A percentile compares a stretch with the other conserved stretches of the same genome.
These are phyloP conservation scores for Myodes glareolus DNA, from an alignment of 2,113 vertebrate species.

Conservation along the genomic window DNA sequence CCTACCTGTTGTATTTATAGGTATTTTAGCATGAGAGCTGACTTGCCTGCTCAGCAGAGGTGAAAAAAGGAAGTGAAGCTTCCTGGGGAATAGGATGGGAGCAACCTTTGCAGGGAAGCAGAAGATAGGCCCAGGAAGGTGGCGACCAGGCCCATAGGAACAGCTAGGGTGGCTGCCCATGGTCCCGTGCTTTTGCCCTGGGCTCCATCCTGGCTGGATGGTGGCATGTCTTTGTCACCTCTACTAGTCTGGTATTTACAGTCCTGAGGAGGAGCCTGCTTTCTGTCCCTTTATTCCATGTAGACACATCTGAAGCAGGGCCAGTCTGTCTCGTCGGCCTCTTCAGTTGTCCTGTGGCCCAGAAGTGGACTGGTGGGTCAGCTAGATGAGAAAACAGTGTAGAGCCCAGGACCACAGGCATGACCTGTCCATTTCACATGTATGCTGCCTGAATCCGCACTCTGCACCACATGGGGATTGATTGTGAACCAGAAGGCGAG, in stretches of 20 bases:
- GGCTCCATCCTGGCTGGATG: too few relatives aligned
- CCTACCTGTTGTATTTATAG: accelerated
- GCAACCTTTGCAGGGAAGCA: neutral
- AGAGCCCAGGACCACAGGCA: neutral
- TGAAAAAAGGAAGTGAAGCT: neutral
- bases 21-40: accelerated
- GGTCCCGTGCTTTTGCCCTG: accelerated
- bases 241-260: accelerated
- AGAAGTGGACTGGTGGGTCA: neutral
- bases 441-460: neutral
- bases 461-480: accelerated
- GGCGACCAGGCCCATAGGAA: neutral
- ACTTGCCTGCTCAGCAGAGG: neutral
- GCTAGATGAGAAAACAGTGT: neutral
- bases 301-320: neutral
- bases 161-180: neutral
- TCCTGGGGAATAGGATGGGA: neutral
- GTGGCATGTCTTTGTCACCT: accelerated
- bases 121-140: neutral
- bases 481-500: neutral
- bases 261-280: accelerated
- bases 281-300: accelerated
- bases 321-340: neutral
- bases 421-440: too few relatives aligned
- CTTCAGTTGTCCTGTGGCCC: accelerated